Evolutionary conservation across 2,797 vertebrate genomes (phyloP).

Genomic region (Sarcoramphus papa): DNA sequence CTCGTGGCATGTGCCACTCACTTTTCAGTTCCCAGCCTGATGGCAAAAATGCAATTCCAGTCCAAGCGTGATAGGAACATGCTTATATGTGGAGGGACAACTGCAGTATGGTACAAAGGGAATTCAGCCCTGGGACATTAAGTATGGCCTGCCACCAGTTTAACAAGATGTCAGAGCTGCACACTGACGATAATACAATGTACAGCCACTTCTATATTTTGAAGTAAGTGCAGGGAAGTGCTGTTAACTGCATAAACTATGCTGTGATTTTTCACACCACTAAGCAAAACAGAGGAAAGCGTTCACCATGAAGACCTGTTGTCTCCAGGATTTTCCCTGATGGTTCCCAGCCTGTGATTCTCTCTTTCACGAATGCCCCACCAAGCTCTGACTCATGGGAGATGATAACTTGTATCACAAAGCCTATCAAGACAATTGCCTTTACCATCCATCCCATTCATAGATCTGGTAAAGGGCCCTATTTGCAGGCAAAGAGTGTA

Average conservation of each 20-base stretch:
- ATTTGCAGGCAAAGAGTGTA: not conserved
- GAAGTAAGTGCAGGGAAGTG: not conserved
- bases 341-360: not conserved
- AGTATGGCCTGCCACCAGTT: not conserved
- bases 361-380: not conserved
- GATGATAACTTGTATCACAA: not conserved
- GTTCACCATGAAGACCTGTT: not conserved
- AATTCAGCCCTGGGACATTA: not conserved
- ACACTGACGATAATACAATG: not conserved
- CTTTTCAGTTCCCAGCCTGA: constrained; percentile 12
- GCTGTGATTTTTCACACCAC: not conserved
- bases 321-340: not conserved
- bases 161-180: not conserved
- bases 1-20: not conserved
- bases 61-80: not conserved
- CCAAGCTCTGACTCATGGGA: not conserved
- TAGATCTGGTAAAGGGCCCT: not conserved
- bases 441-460: not conserved
- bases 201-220: not conserved
- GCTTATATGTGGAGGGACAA: not conserved
- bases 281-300: not conserved
- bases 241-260: not conserved
- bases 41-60: constrained; percentile 21
- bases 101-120: not conserved
- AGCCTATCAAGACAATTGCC: not conserved